These are phyloP conservation scores for Heteromurus nitidus DNA, from an alignment of 2,888 invertebrate species.

Conservation along the genomic window DNA sequence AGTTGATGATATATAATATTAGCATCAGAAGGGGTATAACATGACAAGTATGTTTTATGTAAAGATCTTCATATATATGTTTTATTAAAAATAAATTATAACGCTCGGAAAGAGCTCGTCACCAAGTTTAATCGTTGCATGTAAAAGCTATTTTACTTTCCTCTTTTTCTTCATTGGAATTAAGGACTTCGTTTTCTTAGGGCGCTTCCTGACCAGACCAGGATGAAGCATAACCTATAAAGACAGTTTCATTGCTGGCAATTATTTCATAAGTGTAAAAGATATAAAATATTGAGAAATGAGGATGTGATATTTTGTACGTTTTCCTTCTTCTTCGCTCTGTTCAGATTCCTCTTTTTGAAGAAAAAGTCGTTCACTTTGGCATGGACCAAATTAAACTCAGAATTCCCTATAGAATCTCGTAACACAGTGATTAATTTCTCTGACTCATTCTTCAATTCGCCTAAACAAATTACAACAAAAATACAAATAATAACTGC, in stretches of 20 bases:
- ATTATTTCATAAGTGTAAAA: background rate
- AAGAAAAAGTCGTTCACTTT: slow-evolving; percentile 65
- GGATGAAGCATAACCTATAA: slow-evolving; percentile 62
- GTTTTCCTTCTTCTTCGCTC: slow-evolving; percentile 70
- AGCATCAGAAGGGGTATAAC: too few relatives aligned
- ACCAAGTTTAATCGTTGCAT: too few relatives aligned
- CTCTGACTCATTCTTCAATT: slow-evolving; percentile 60
- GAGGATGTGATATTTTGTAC: slow-evolving; percentile 43
- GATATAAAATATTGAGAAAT: background rate
- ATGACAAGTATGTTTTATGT: too few relatives aligned
- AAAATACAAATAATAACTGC: background rate
- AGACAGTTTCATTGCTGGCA: background rate
- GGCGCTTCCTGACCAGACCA: slow-evolving; percentile 59
- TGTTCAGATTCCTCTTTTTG: slow-evolving; percentile 64
- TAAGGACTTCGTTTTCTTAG: slow-evolving; percentile 44
- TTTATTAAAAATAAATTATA: too few relatives aligned
- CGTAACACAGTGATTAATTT: slow-evolving; percentile 58
- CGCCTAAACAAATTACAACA: slow-evolving; percentile 10
- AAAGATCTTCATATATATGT: too few relatives aligned
- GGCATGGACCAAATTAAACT: slow-evolving; percentile 63
- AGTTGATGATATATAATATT: too few relatives aligned
- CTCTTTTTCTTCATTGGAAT: slow-evolving; percentile 53
- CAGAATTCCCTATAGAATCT: slow-evolving; percentile 58
- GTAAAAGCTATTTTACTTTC: slow-evolving; percentile 23
- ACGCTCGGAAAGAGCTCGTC: too few relatives aligned